These are phyloP conservation scores for Ambastaia sidthimunki DNA, from an alignment of 2,797 vertebrate genomes.

Conservation along the genomic window DNA sequence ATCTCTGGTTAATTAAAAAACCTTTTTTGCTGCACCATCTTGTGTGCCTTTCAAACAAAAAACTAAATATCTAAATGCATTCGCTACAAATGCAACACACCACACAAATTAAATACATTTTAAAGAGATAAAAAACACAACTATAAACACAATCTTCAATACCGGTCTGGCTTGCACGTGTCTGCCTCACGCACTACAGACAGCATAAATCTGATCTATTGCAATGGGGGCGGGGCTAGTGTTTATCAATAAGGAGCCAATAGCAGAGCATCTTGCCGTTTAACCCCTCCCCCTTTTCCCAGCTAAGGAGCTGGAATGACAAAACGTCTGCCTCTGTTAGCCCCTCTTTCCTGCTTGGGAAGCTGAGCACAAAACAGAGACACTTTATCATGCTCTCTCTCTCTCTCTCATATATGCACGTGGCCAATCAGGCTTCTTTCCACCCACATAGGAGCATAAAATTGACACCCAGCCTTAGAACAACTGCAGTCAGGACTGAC, in stretches of 20 bases:
- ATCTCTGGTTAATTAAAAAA: not conserved
- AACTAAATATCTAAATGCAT: not conserved
- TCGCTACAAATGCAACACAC: not conserved
- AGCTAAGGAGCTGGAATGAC: slow-evolving; percentile 34
- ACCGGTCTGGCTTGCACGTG: slow-evolving; percentile 31
- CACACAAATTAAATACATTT: not conserved
- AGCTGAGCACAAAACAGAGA: slow-evolving; percentile 47
- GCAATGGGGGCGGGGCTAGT: slow-evolving; percentile 27
- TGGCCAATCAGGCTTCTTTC: slow-evolving; percentile 52
- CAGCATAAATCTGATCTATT: slow-evolving; percentile 30
- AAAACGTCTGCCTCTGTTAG: slow-evolving; percentile 46
- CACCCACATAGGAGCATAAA: slow-evolving; percentile 43
- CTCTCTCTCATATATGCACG: slow-evolving; percentile 41
- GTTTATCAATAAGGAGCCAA: slow-evolving; percentile 49
- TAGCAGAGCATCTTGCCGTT: slow-evolving; percentile 8
- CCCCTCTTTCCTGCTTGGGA: slow-evolving; percentile 4
- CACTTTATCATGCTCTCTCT: slow-evolving; percentile 26
- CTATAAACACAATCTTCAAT: not conserved
- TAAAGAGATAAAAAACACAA: not conserved
- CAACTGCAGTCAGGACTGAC: slow-evolving; percentile 35
- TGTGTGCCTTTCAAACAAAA: not conserved
- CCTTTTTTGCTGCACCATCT: no score
- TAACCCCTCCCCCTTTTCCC: slow-evolving; percentile 11
- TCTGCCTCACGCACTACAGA: slow-evolving; percentile 21
- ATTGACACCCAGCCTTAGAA: slow-evolving; percentile 37